These are phyloP conservation scores for Callimorpha dominula DNA, from an alignment of 2,888 invertebrate genomes.

Conservation along the genomic window DNA sequence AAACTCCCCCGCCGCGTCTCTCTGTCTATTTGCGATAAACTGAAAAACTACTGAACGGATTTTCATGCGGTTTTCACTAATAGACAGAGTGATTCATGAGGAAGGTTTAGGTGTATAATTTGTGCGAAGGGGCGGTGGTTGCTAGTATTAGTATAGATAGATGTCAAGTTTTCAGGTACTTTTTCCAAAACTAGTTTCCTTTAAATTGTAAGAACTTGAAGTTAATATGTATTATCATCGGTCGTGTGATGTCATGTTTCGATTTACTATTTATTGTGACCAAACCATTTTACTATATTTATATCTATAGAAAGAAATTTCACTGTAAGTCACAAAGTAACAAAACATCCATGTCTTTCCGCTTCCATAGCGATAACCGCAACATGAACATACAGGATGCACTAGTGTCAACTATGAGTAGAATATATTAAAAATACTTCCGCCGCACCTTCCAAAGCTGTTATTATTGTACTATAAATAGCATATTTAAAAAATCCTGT, in stretches of 20 bases:
- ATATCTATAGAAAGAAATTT: not conserved
- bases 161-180: too few relatives aligned
- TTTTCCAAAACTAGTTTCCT: too few relatives aligned
- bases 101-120: too few relatives aligned
- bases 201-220: not conserved
- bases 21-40: too few relatives aligned
- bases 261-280: too few relatives aligned
- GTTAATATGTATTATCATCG: not conserved
- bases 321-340: not conserved
- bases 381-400: slow-evolving; percentile 35
- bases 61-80: too few relatives aligned
- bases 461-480: slow-evolving; percentile 12
- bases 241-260: not conserved
- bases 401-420: slow-evolving; percentile 29
- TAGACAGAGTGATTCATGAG: too few relatives aligned
- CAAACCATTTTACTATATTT: not conserved
- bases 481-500: not conserved
- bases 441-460: slow-evolving; percentile 14
- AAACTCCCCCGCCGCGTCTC: too few relatives aligned
- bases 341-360: not conserved
- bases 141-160: not conserved
- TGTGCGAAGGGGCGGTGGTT: too few relatives aligned
- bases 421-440: slow-evolving; percentile 23
- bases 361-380: slow-evolving; percentile 10
- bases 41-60: too few relatives aligned